A percentile compares a stretch with the other conserved stretches of the same genome.
These are phyloP conservation scores for Melitaea athalia DNA, from an alignment of 2,888 invertebrate genomes.

Conservation along the genomic window DNA sequence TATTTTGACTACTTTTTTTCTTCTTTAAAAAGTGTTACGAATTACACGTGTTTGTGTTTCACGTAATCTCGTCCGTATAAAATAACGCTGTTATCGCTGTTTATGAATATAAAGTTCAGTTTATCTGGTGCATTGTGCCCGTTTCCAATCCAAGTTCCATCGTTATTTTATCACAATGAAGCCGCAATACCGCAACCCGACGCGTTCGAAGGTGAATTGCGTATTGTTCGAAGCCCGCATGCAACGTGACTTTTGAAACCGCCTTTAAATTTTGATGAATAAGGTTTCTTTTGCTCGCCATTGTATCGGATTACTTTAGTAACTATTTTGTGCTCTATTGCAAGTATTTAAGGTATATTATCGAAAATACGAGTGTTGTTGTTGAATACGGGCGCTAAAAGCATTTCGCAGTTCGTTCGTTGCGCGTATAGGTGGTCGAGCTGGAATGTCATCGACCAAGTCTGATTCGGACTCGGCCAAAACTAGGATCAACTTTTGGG, in stretches of 20 bases:
- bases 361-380: slow-evolving; percentile 41
- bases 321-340: slow-evolving; percentile 47
- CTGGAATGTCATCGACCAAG: slow-evolving; percentile 81
- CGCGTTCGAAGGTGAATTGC: slow-evolving; percentile 82
- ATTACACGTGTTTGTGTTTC: neutral
- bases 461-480: slow-evolving; percentile 59
- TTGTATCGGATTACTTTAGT: slow-evolving; percentile 41
- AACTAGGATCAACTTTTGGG: slow-evolving; percentile 18
- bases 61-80: slow-evolving; percentile 6
- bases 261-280: slow-evolving; percentile 71
- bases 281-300: slow-evolving; percentile 73
- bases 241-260: slow-evolving; percentile 74
- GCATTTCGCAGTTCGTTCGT: slow-evolving; percentile 79
- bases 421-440: slow-evolving; percentile 77
- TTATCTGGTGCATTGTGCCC: slow-evolving; percentile 65
- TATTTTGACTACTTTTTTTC: neutral
- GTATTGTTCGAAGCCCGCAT: slow-evolving; percentile 80
- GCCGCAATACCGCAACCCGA: slow-evolving; percentile 81
- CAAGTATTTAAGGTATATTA: slow-evolving; percentile 45
- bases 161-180: slow-evolving; percentile 80
- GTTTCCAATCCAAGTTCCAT: slow-evolving; percentile 71
- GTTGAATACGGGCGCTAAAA: slow-evolving; percentile 75
- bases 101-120: slow-evolving; percentile 52
- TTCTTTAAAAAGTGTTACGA: slow-evolving; percentile 1
- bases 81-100: slow-evolving; percentile 16